Evolutionary conservation across 2,113 vertebrate genomes (phyloP).

Genomic region (Gallinago media): DNA sequence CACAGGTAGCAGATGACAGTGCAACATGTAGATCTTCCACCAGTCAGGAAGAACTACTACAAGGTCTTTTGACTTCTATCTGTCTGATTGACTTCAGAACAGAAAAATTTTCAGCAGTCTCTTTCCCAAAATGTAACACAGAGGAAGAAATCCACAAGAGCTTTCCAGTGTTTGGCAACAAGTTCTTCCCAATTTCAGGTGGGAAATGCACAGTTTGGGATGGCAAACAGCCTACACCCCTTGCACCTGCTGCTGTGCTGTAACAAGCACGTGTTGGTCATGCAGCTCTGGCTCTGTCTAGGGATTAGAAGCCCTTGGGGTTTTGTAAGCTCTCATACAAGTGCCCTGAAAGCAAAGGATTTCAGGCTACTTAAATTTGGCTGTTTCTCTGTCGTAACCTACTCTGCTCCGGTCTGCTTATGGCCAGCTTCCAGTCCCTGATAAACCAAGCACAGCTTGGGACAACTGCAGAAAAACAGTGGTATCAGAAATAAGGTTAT

Average conservation of each 20-base stretch:
- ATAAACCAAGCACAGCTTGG: not conserved
- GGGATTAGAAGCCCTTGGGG: not conserved
- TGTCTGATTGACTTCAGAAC: not conserved
- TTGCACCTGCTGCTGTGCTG: not conserved
- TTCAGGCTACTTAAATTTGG: not conserved
- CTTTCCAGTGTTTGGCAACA: not conserved
- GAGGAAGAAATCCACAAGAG: not conserved
- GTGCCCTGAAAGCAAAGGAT: not conserved
- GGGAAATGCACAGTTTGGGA: not conserved
- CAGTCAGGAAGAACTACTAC: too few species aligned
- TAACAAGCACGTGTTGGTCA: not conserved
- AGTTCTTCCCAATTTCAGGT: not conserved
- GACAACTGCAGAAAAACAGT: not conserved
- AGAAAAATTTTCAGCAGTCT: not conserved
- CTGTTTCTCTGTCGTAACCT: not conserved
- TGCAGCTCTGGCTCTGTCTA: not conserved
- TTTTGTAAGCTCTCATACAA: not conserved
- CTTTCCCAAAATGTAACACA: accelerated
- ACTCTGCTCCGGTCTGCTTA: not conserved
- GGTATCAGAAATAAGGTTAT: not conserved
- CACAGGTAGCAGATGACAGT: not conserved
- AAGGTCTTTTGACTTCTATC: not conserved
- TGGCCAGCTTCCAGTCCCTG: not conserved
- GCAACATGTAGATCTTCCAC: not conserved
- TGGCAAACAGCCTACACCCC: not conserved